Base-by-base conservation (phyloP, 2,113 vertebrate species). In the Myotis davidii region DNA sequence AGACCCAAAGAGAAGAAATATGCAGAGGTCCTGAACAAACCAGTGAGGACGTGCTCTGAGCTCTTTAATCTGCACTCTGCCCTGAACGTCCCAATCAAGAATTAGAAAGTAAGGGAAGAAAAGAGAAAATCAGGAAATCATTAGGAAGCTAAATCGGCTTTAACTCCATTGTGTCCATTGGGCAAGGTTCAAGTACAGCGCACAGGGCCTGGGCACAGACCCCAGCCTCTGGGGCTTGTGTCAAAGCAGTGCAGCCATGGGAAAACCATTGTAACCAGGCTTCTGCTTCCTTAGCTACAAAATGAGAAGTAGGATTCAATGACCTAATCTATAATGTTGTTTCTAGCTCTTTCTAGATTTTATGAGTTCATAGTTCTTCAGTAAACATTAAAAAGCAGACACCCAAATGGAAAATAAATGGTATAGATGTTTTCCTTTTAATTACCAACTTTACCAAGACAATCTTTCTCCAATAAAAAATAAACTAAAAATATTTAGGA, bases 301-400 rank as follows among this genome's bases (percentile, higher is more conserved):
- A 79, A 69, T 37, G 50, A 90, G 42, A 79, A 56, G 9, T 3
- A 79, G 34, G 50, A 56, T 17, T 72, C 27, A 7, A 54, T 27
- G 37, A 45, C 48, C 42, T 89, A 45, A 79, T 61, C 27, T 89
- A 45, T 79, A 65, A 39, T 20, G 54, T 23, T 77, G 76, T 25
- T 79, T 82, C 54, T 27, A 81, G 6, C 61, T 88, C 65, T 95
- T 83, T 70, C 45, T 87, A 90, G 9, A 94, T n/a, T 78, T 39
- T 87, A 92, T 29, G 13, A 90, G 69, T 70, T 81, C 87, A 85
- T 2, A 77, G 14, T 48, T 83, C 39, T 64, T 94, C 69, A 78
- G 18, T 74, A 37, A 67, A 79, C 64, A 42, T 16, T 56, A 48
- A 70, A 84, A 85, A 81, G 64, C 29, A 52, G 29, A 34, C 29